Percentiles rank a stretch among this genome's conserved stretches.
These are phyloP conservation scores for Leptopilina clavipes DNA, from an alignment of 1,140 invertebrate species.

Conservation along the genomic window DNA sequence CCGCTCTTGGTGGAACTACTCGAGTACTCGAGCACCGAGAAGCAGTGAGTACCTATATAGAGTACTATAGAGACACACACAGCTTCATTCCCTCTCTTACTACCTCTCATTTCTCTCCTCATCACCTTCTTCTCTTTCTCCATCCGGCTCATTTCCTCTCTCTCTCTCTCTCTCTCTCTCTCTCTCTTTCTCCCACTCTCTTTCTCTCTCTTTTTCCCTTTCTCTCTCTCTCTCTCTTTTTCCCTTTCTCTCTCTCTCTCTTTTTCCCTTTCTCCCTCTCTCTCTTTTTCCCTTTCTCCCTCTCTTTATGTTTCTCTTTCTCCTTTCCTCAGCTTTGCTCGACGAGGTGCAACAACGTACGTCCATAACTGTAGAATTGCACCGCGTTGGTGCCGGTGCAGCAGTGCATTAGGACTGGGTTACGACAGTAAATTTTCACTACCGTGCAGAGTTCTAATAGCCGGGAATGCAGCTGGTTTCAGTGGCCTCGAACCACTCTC, in stretches of 20 bases:
- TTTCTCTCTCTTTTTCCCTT: not conserved
- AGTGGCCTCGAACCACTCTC: slow-evolving; percentile 64
- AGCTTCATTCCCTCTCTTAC: slow-evolving; percentile 27
- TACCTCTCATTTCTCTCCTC: slow-evolving; percentile 27
- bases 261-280: slow-evolving; percentile 4
- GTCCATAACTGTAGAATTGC: slow-evolving; percentile 67
- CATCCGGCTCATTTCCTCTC: not conserved
- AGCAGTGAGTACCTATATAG: slow-evolving; percentile 54
- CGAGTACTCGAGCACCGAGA: slow-evolving; percentile 60
- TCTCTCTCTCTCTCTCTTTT: slow-evolving; percentile 22
- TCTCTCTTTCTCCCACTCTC: not conserved
- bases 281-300: not conserved
- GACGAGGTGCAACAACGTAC: slow-evolving; percentile 55
- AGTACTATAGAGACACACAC: slow-evolving; percentile 54
- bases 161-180: slow-evolving; percentile 29
- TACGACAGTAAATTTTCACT: slow-evolving; percentile 76
- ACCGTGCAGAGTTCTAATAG: slow-evolving; percentile 74
- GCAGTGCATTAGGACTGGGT: slow-evolving; percentile 74
- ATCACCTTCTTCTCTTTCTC: slow-evolving; percentile 4
- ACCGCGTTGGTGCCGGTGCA: slow-evolving; percentile 38
- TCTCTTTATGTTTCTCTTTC: slow-evolving; percentile 22
- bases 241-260: not conserved
- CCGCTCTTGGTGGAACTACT: slow-evolving; percentile 69
- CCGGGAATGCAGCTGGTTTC: slow-evolving; percentile 74
- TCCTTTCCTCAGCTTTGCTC: not conserved